phyloP scores from a whole-genome alignment of 2,797 vertebrate genomes.

The Discoglossus pictus region DNA sequence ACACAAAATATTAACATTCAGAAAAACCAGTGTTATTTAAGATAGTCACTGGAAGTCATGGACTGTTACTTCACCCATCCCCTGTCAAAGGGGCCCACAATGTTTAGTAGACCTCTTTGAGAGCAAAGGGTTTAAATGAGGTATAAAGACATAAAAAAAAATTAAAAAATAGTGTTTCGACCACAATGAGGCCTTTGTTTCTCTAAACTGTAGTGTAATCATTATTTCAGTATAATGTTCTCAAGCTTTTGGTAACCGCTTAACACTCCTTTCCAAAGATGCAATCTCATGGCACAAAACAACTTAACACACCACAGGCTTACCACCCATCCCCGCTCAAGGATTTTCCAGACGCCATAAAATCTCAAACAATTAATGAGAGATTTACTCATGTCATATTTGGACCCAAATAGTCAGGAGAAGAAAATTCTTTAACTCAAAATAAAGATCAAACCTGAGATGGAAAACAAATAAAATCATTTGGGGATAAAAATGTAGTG shows the following conservation, averaged over 20 bases:
- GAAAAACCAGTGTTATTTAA: background rate
- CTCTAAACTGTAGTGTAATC: no score
- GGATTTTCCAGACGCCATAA: no score
- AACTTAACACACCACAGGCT: no score
- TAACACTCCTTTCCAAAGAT: no score
- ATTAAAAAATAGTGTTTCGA: background rate
- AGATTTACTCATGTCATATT: constrained; percentile 5
- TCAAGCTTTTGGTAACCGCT: no score
- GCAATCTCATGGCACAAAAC: no score
- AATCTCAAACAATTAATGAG: background rate
- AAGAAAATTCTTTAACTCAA: constrained; percentile 12
- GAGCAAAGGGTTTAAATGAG: background rate
- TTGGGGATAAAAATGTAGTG: constrained; percentile 8
- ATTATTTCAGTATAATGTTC: no score
- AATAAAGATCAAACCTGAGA: constrained; percentile 44
- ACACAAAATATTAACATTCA: background rate
- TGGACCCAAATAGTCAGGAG: constrained; percentile 38
- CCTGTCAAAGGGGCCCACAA: background rate
- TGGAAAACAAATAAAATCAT: constrained; percentile 25
- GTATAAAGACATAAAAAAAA: constrained; percentile 8
- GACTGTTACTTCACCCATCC: no score
- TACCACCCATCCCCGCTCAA: no score
- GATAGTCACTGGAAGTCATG: background rate
- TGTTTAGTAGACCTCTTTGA: background rate
- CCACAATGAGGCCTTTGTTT: no score